Evolutionary conservation across 2,113 vertebrate genomes (phyloP), one percentile per base, ranked within the genome.

Genomic region (Microcebus jonahi): DNA sequence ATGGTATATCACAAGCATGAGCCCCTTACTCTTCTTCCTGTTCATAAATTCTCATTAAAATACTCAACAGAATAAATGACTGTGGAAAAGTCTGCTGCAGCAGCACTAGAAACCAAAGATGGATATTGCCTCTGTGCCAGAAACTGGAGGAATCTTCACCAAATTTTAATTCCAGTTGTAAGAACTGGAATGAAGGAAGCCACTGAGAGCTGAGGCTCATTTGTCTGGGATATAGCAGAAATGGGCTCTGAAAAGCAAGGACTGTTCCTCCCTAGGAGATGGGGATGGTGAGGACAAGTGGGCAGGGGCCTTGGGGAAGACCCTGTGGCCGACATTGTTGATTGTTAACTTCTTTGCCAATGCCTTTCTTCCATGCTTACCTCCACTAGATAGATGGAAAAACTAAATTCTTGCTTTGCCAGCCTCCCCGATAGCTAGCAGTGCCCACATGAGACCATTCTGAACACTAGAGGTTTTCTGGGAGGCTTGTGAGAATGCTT

Each of bases 1-100:
- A 79, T 13, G 8, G 7, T 42, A 4, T 39, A 23, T 68, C 25
- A 65, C 3, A 73, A 15, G 50, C 65, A 15, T 31, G 42, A 57
- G 31, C 27, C 12, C 63, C 68, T 88, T 61, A 23, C 39, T 59
- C 45, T 88, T 89, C 80, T 86, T 92, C 67, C 50, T 48, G 86
- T 29, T 90, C 50, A 67, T 21, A 81, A 82, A 55, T 79, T 79
- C n/a, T 96, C 75, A 76, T 70, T 36, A 53, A 84, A 83, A 57
- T 88, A n/a, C 7, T 87, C 68, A 55, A 42, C 29, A 82, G 34
- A 82, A 65, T 96, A 86, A 83, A 75, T 15, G 90, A 89, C 86
- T 14, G 12, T 8, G 3, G 65, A 73, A 63, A 84, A 61, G 39
- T 53, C n/a, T 89, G 34, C 57, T 6, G 45, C 45, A 91, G 36